phyloP scores from a whole-genome alignment of 2,797 vertebrate species.

The Heteromormyrus szaboi region DNA sequence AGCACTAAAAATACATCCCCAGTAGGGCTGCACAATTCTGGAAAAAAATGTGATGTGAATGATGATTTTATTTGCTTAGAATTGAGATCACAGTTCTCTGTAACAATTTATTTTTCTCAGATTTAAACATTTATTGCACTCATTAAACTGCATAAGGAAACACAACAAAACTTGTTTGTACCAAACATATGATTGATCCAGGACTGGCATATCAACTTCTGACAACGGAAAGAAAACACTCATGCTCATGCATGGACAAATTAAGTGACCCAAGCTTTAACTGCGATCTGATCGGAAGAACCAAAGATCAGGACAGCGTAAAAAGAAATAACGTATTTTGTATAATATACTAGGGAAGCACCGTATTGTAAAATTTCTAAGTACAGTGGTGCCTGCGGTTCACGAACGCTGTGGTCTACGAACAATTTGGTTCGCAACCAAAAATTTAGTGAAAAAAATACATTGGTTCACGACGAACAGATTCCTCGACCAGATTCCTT shows the following conservation, averaged over 20 bases:
- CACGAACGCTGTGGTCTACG: too few species aligned
- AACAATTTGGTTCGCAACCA: too few species aligned
- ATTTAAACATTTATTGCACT: neutral
- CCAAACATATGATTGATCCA: neutral
- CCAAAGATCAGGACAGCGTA: too few species aligned
- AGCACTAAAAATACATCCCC: neutral
- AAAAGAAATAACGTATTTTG: neutral
- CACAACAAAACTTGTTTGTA: neutral
- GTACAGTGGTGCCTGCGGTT: too few species aligned
- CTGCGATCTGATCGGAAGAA: too few species aligned
- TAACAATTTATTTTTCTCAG: neutral
- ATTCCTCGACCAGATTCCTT: too few species aligned
- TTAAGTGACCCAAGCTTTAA: neutral
- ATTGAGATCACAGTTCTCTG: neutral
- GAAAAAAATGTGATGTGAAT: neutral
- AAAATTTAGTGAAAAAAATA: too few species aligned
- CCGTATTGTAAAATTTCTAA: too few species aligned
- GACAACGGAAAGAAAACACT: neutral
- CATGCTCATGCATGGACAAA: neutral
- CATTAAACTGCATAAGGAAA: neutral
- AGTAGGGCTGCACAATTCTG: neutral
- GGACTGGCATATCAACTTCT: neutral
- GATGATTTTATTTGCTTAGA: neutral
- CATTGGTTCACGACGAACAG: too few species aligned
- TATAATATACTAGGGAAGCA: neutral